Evolutionary conservation across 1,140 invertebrate species (phyloP), one percentile per base, ranked within the genome.

Genomic region (Drosophila ambigua): DNA sequence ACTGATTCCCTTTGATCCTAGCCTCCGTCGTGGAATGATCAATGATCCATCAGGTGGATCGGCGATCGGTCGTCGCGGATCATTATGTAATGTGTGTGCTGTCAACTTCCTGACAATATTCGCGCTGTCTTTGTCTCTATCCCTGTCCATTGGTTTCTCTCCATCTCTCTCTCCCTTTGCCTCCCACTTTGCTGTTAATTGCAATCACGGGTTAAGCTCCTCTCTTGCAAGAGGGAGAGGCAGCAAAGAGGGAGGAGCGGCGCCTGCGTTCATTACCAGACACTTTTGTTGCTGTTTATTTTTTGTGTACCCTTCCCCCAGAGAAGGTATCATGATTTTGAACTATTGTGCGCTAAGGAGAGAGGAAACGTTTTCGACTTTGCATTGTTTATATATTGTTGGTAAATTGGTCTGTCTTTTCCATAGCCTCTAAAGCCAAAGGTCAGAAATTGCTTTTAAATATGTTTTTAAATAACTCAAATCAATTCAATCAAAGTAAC

Each of bases 21-120:
- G 71, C 20, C 49, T 52, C 35, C 35, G 35, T 39, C 11, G 35
- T 39, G 35, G 61, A 59, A 74, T 87, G 49, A 81, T 82, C 79
- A 83, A 39, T 39, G 35, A 39, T 39, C 35, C 35, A 13, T 39
- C 35, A 39, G 35, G 35, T 39, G 11, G 35, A 39, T 39, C 35
- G 11, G 35, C 0, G 31, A 35, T 35, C 3, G 31, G 0, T 39
- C 11, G 35, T 39, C 35, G 35, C 11, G 35, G 35, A 39, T 39
- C 35, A 39, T 87, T 87, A 87, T 79, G 72, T 64, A 77, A 58
- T 75, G 61, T 54, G 53, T 64, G 51, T 66, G 72, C 67, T 72
- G 55, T 54, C 68, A 72, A 77, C 83, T 83, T 88, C 79, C 83
- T 83, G 79, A 88, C 76, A 81, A 82, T 79, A 87, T 83, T 88